A percentile compares a stretch with the other conserved stretches of the same genome.
Conservation (phyloP, 2,888 invertebrate genomes). For the Plagiodera versicolora region DNA sequence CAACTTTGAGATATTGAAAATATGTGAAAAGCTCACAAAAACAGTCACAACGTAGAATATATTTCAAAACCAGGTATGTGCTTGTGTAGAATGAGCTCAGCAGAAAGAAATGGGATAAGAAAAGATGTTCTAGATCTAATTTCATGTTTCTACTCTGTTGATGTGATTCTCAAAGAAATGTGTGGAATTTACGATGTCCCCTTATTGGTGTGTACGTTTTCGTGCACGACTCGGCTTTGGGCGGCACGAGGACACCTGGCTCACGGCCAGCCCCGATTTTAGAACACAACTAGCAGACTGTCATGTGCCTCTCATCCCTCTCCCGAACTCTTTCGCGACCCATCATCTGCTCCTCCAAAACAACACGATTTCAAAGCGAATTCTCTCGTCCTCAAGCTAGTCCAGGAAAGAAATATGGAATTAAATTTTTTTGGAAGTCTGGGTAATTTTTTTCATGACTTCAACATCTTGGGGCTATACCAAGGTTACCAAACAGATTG, state of each 20-base stretch:
- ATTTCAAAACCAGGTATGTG: too few species aligned
- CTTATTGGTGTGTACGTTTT: slow-evolving; percentile 24
- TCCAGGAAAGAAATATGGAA: too few species aligned
- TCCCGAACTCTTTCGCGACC: slow-evolving; percentile 3
- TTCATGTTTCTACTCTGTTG: not conserved
- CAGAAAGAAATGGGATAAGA: too few species aligned
- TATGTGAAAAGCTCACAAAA: too few species aligned
- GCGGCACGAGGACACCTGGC: slow-evolving; percentile 50
- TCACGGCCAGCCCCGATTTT: slow-evolving; percentile 47
- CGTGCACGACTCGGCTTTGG: slow-evolving; percentile 40
- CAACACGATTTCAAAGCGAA: not conserved
- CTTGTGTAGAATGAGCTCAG: too few species aligned
- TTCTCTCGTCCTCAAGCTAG: not conserved
- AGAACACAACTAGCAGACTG: slow-evolving; percentile 49
- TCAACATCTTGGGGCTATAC: too few species aligned
- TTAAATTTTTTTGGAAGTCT: too few species aligned
- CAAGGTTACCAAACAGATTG: too few species aligned
- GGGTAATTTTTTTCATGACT: too few species aligned
- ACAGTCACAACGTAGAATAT: too few species aligned
- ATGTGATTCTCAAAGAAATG: slow-evolving; percentile 7
- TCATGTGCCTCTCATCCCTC: slow-evolving; percentile 22
- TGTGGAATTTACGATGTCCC: slow-evolving; percentile 24
- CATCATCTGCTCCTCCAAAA: not conserved
- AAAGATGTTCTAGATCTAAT: too few species aligned
- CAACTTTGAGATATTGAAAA: too few species aligned